These are phyloP conservation scores for Mustela lutreola DNA, from an alignment of 2,113 vertebrate species.

Conservation along the genomic window DNA sequence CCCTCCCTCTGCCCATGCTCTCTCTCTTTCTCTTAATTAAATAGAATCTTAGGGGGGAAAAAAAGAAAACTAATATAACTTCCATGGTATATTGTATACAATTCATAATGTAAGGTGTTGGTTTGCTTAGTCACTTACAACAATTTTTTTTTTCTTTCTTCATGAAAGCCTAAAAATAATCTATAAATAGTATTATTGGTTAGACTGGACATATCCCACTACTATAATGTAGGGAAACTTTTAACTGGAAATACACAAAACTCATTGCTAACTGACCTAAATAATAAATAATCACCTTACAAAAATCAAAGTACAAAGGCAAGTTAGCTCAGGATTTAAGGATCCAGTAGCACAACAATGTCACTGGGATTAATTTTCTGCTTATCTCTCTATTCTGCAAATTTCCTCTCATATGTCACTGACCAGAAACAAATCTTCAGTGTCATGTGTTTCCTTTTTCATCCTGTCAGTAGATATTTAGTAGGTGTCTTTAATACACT, in stretches of 20 bases:
- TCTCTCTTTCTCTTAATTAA: not conserved
- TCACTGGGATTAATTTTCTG: not conserved
- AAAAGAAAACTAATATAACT: not conserved
- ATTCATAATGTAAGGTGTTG: not conserved
- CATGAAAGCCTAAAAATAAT: not conserved
- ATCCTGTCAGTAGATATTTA: not conserved
- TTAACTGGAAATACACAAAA: not conserved
- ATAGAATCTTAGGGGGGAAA: not conserved
- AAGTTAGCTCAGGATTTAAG: not conserved
- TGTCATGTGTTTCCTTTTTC: not conserved
- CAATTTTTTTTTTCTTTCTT: not conserved
- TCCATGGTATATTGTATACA: not conserved
- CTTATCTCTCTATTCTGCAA: not conserved
- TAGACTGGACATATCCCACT: not conserved
- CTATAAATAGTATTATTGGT: not conserved
- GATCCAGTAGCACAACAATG: not conserved
- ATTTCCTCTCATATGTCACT: not conserved
- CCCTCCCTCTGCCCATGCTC: not conserved
- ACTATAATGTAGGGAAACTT: not conserved
- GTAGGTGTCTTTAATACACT: not conserved
- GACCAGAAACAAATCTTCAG: not conserved
- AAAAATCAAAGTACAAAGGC: not conserved
- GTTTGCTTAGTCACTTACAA: not conserved
- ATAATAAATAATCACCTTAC: not conserved
- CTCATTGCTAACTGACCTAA: not conserved